Conservation (phyloP, 2,113 vertebrate genomes). For the Odobenus rosmarus region DNA sequence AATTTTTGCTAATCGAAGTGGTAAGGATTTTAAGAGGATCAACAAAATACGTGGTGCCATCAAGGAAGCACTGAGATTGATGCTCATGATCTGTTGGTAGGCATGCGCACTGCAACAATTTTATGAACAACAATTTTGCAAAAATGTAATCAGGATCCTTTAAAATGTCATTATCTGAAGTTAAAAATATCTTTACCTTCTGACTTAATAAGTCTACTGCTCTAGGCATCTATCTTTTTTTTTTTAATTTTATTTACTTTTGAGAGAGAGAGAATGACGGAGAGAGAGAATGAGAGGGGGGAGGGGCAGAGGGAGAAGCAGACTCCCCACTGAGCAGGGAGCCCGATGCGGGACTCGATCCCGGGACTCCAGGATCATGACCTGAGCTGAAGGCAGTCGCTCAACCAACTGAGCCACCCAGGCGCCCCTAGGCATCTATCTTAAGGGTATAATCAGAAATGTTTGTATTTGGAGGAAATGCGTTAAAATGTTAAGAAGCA, state of each 20-base stretch:
- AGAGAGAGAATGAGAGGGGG: too few relatives aligned
- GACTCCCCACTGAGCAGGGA: too few relatives aligned
- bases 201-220: neutral
- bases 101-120: neutral
- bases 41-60: neutral
- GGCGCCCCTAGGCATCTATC: neutral
- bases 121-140: neutral
- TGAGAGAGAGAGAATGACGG: too few relatives aligned
- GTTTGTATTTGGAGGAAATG: neutral
- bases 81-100: neutral
- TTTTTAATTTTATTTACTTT: too few relatives aligned
- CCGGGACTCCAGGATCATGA: too few relatives aligned
- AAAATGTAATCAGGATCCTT: neutral
- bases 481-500: neutral
- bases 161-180: neutral
- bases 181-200: neutral
- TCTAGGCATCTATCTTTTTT: neutral
- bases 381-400: too few relatives aligned
- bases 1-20: neutral
- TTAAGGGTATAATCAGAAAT: neutral
- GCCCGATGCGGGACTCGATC: too few relatives aligned
- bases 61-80: neutral
- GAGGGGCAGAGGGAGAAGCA: too few relatives aligned
- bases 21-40: conserved; percentile 5
- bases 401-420: too few relatives aligned